These are phyloP conservation scores for Idris sp. DNA, from an alignment of 1,140 invertebrate species.

Conservation along the genomic window DNA sequence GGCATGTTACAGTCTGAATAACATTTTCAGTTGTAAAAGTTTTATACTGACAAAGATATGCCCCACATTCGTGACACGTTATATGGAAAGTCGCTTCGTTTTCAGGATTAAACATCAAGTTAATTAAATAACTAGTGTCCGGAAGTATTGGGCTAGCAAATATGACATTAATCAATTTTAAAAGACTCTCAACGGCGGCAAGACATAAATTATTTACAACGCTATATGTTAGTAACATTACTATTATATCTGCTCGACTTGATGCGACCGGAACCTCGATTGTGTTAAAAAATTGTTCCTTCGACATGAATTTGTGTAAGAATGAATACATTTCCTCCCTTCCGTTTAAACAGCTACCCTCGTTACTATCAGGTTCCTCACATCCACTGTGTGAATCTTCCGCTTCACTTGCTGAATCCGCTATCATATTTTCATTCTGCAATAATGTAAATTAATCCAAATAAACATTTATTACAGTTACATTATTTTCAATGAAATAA, in stretches of 20 bases:
- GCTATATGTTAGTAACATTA: conserved; percentile 18
- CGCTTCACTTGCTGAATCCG: too few relatives aligned
- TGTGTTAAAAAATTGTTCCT: neutral
- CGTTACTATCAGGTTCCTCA: too few relatives aligned
- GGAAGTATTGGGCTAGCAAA: conserved; percentile 25
- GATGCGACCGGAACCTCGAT: neutral
- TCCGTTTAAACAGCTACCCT: too few relatives aligned
- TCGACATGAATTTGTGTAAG: conserved; percentile 2
- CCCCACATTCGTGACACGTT: conserved; percentile 10
- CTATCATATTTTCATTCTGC: too few relatives aligned
- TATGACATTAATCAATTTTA: conserved; percentile 32
- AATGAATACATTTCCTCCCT: conserved; percentile 1
- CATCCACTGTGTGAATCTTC: too few relatives aligned
- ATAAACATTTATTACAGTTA: too few relatives aligned
- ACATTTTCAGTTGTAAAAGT: neutral
- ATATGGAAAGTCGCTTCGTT: conserved; percentile 27
- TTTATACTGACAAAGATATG: conserved; percentile 14
- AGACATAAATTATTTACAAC: conserved; percentile 6
- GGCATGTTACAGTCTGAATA: neutral
- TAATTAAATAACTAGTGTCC: conserved; percentile 23
- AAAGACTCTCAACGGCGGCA: conserved; percentile 11
- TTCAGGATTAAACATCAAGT: conserved; percentile 31
- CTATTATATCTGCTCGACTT: conserved; percentile 19
- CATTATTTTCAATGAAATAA: too few relatives aligned
- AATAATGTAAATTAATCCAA: too few relatives aligned